These are phyloP conservation scores for Indicator indicator DNA, from an alignment of 2,113 vertebrate species.

Conservation along the genomic window DNA sequence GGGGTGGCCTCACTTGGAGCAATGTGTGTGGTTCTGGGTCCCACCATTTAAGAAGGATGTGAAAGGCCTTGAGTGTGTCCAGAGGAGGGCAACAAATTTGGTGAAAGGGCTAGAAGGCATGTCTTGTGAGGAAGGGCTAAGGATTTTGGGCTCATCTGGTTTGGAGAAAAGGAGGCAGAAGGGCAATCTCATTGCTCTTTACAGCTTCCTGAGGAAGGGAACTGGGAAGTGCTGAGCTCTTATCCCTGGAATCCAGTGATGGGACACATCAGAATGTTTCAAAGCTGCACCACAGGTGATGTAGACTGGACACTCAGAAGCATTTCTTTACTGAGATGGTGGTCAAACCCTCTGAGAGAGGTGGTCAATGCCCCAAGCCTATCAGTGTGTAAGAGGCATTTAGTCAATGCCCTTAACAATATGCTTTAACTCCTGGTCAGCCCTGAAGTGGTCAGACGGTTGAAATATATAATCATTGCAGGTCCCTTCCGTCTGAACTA, in stretches of 20 bases:
- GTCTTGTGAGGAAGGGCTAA: not conserved
- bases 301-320: not conserved
- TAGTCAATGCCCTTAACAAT: not conserved
- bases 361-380: not conserved
- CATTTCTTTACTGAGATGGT: not conserved
- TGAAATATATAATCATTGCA: not conserved
- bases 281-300: not conserved
- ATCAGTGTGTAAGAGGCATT: not conserved
- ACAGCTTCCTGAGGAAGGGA: not conserved
- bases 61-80: not conserved
- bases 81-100: not conserved
- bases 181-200: not conserved
- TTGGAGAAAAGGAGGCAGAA: not conserved
- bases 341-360: not conserved
- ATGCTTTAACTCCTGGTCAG: not conserved
- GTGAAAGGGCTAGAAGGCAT: not conserved
- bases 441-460: not conserved
- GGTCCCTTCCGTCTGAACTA: not conserved
- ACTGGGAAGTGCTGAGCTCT: not conserved
- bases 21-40: not conserved
- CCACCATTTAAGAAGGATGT: not conserved
- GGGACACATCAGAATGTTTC: accelerated
- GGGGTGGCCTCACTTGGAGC: not conserved
- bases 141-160: not conserved
- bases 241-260: not conserved